Evolutionary conservation across 2,113 vertebrate species (phyloP), one percentile per base, ranked within the genome.

Genomic region (Hipposideros armiger): DNA sequence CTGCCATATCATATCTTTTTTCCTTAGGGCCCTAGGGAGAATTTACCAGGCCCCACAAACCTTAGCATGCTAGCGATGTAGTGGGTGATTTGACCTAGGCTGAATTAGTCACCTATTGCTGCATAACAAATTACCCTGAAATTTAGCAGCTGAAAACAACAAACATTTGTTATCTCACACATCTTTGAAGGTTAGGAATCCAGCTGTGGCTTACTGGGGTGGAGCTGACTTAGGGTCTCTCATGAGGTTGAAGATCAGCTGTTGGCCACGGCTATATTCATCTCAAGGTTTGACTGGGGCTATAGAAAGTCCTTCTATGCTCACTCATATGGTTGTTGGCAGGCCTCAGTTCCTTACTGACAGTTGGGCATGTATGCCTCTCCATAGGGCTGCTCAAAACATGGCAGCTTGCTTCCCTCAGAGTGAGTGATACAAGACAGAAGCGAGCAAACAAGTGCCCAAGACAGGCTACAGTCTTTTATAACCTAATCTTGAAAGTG

Each of bases 61-160:
- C 45, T 90, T 80, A 83, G 22, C 84, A 81, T 60, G 77, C 45
- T 87, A 36, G 58, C 22, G 45, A 54, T 32, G 15, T 3, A 73
- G 47, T 36, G 9, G 3, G 6, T 70, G 64, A 26, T 89, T 62
- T 90, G 85, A 73, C 50, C 13, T 86, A 47, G 19, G 72, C 26
- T 73, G 76, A 22, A 69, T 60, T 50, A 24, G 67, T 90, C 90
- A 86, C 40, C 36, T 74, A 70, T 70, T 56, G 42, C 80, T 96
- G 64, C 30, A 13, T 83, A 87, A 80, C 69, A 94, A 73, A 90
- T 72, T 47, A 62, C 54, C 69, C 80, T 36, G 20, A 73, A 73
- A 69, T 64, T 52, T 54, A 92, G 60, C 58, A 95, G 90, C 67
- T 87, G 72, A 54, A 81, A 54, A 69, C 30, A 90, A 64, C 24